phyloP scores from a whole-genome alignment of 2,888 invertebrate genomes.

The Lomographa bimaculata region DNA sequence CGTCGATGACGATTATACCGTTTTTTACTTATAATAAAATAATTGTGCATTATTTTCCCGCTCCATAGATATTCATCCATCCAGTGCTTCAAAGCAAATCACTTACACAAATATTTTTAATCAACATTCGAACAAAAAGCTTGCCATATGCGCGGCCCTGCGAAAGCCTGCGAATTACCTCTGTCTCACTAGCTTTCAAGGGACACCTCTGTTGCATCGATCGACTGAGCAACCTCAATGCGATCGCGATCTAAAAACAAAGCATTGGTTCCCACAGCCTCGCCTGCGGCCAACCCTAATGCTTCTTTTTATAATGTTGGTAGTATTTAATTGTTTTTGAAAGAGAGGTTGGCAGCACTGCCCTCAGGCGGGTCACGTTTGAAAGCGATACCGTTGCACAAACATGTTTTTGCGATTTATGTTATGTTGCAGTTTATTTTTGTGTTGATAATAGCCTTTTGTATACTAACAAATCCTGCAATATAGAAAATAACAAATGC shows the following conservation, averaged over 20 bases:
- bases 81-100: slow-evolving; percentile 34
- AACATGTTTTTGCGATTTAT: slow-evolving; percentile 47
- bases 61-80: too few relatives aligned
- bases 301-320: slow-evolving; percentile 50
- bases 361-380: slow-evolving; percentile 51
- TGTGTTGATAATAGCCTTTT: slow-evolving; percentile 34
- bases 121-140: slow-evolving; percentile 39
- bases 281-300: slow-evolving; percentile 57
- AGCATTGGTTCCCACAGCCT: slow-evolving; percentile 64
- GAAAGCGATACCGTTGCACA: slow-evolving; percentile 52
- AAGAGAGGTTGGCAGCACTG: slow-evolving; percentile 68
- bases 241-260: slow-evolving; percentile 56
- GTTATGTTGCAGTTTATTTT: slow-evolving; percentile 44
- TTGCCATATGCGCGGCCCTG: slow-evolving; percentile 38
- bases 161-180: slow-evolving; percentile 38
- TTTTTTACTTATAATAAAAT: too few relatives aligned
- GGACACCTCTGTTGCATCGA: slow-evolving; percentile 39
- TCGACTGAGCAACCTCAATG: slow-evolving; percentile 53
- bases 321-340: slow-evolving; percentile 74
- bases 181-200: slow-evolving; percentile 39
- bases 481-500: too few relatives aligned
- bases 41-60: too few relatives aligned
- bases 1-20: too few relatives aligned
- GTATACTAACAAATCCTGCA: too few relatives aligned
- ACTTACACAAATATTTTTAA: slow-evolving; percentile 34